Percentiles rank a stretch among this genome's conserved stretches.
These are phyloP conservation scores for Ischnus inquisitorius DNA, from an alignment of 2,888 invertebrate genomes.

Conservation along the genomic window DNA sequence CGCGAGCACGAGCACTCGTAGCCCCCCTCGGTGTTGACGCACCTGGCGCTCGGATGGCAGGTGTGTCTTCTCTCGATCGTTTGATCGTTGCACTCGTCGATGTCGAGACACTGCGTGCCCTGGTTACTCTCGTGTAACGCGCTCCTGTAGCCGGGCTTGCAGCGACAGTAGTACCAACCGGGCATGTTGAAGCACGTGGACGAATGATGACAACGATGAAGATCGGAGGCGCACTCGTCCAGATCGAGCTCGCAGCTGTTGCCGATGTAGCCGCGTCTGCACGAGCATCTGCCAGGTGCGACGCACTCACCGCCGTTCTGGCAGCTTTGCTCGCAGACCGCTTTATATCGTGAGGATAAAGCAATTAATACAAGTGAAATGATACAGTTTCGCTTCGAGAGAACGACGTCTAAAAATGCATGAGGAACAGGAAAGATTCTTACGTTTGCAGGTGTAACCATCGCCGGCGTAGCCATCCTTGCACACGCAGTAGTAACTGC, in stretches of 20 bases:
- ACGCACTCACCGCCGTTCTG: conserved; percentile 94
- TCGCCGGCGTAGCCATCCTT: conserved; percentile 91
- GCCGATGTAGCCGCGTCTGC: conserved; percentile 93
- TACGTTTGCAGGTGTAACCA: conserved; percentile 93
- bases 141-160: conserved; percentile 91
- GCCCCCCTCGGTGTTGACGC: conserved; percentile 93
- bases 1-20: conserved; percentile 91
- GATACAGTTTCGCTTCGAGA: too few species aligned
- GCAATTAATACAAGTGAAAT: background rate
- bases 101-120: conserved; percentile 90
- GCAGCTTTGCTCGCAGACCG: conserved; percentile 92
- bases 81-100: conserved; percentile 93
- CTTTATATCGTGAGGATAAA: conserved; percentile 85
- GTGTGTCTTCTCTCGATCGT: conserved; percentile 88
- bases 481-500: conserved; percentile 93
- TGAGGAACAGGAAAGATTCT: conserved; percentile 29
- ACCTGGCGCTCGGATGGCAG: conserved; percentile 92
- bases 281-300: conserved; percentile 92
- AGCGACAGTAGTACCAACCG: conserved; percentile 96
- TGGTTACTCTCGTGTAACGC: conserved; percentile 87
- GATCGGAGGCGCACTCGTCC: conserved; percentile 92
- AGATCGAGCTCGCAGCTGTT: conserved; percentile 94
- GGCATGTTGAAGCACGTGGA: conserved; percentile 95
- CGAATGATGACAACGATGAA: conserved; percentile 91
- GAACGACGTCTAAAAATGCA: background rate